Conservation (phyloP, 2,888 invertebrate species). For the Stomorhina lunata region DNA sequence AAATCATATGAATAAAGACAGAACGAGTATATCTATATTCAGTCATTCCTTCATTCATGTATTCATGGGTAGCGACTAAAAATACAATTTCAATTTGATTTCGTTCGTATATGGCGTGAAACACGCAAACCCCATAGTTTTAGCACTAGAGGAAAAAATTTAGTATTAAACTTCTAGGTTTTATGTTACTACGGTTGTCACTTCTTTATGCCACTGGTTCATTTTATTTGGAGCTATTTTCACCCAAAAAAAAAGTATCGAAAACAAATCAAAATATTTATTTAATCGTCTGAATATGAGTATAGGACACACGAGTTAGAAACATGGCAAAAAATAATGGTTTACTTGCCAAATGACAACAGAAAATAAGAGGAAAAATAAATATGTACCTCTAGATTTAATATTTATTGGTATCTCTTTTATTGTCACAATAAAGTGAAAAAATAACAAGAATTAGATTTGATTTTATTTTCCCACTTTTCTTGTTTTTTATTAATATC, state of each 20-base stretch:
- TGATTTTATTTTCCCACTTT: too few relatives aligned
- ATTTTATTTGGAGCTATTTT: background rate
- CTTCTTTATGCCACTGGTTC: background rate
- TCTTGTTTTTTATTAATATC: constrained; percentile 17
- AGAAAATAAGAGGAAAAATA: too few relatives aligned
- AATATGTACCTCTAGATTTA: too few relatives aligned
- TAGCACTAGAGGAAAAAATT: constrained; percentile 32
- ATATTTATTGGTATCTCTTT: too few relatives aligned
- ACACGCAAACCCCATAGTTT: constrained; percentile 71
- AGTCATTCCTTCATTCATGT: too few relatives aligned
- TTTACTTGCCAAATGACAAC: too few relatives aligned
- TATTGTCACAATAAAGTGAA: too few relatives aligned
- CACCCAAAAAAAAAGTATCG: constrained; percentile 28
- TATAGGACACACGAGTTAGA: constrained; percentile 14
- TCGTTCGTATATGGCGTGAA: constrained; percentile 72
- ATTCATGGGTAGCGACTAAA: too few relatives aligned
- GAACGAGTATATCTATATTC: too few relatives aligned
- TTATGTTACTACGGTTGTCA: background rate
- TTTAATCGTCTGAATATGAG: constrained; percentile 5
- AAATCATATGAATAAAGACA: too few relatives aligned
- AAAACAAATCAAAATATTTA: constrained; percentile 39
- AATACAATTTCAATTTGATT: too few relatives aligned
- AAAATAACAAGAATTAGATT: too few relatives aligned
- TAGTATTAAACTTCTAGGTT: background rate
- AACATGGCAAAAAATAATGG: constrained; percentile 2